Percentiles rank a stretch among this genome's conserved stretches.
Evolutionary conservation across 2,113 vertebrate genomes (phyloP).

Genomic region (Odocoileus hemionus): DNA sequence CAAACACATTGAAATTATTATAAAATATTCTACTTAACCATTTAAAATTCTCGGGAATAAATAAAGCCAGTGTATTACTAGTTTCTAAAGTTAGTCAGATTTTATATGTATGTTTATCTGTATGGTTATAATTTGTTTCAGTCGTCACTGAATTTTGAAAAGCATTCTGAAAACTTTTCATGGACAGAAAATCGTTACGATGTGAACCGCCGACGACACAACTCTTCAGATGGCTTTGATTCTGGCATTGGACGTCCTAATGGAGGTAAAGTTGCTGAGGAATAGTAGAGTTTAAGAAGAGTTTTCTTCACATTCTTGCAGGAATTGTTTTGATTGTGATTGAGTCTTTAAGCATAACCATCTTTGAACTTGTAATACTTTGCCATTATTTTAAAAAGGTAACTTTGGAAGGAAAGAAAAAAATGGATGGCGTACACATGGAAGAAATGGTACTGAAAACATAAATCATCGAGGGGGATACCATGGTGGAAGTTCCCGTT

Average conservation of each 20-base stretch:
- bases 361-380: constrained; percentile 42
- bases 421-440: constrained; percentile 82
- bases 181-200: constrained; percentile 79
- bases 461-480: constrained; percentile 73
- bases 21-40: neutral
- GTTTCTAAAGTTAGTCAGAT: neutral
- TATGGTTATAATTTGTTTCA: constrained; percentile 64
- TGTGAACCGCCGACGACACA: constrained; percentile 81
- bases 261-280: constrained; percentile 76
- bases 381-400: constrained; percentile 73
- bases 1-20: neutral
- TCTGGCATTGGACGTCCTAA: constrained; percentile 71
- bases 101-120: neutral
- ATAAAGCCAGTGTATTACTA: neutral
- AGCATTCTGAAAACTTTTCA: constrained; percentile 78
- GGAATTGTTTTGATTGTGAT: constrained; percentile 35
- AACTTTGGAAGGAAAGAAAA: constrained; percentile 84
- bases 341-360: neutral
- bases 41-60: neutral
- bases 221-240: constrained; percentile 83
- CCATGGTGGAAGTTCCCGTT: constrained; percentile 73
- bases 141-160: constrained; percentile 81
- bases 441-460: constrained; percentile 80
- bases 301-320: neutral
- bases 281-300: neutral